These are phyloP conservation scores for Papio anubis DNA, from an alignment of 2,113 vertebrate species.

Conservation along the genomic window DNA sequence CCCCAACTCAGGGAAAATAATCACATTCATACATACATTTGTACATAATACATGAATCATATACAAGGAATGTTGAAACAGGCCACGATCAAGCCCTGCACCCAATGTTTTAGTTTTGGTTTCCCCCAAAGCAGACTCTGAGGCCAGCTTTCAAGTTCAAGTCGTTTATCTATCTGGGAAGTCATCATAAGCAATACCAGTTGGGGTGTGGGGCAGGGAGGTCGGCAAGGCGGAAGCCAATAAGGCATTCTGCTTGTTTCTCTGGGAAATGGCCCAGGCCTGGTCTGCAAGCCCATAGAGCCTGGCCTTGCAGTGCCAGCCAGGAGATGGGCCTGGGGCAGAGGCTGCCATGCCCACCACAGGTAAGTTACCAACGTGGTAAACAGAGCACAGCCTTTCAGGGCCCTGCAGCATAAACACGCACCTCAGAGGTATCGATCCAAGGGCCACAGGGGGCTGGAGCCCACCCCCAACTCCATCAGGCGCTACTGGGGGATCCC, in stretches of 20 bases:
- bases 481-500: no score
- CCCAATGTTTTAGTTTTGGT: background rate
- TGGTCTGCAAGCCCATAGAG: background rate
- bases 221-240: background rate
- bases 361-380: no score
- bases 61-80: background rate
- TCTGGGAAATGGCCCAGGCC: background rate
- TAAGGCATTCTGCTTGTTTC: background rate
- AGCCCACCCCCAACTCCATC: background rate
- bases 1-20: background rate
- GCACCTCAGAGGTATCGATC: no score
- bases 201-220: background rate
- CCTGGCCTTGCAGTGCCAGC: background rate
- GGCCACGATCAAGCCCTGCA: background rate
- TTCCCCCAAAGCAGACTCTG: background rate
- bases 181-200: background rate
- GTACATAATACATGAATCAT: background rate
- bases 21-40: background rate
- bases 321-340: background rate
- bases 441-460: rapidly evolving
- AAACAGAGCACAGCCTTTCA: rapidly evolving
- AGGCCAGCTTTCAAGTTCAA: background rate
- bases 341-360: no score
- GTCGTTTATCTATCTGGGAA: no score
- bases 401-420: background rate